Conservation (phyloP, 2,888 invertebrate genomes). For the Nowickia ferox region DNA sequence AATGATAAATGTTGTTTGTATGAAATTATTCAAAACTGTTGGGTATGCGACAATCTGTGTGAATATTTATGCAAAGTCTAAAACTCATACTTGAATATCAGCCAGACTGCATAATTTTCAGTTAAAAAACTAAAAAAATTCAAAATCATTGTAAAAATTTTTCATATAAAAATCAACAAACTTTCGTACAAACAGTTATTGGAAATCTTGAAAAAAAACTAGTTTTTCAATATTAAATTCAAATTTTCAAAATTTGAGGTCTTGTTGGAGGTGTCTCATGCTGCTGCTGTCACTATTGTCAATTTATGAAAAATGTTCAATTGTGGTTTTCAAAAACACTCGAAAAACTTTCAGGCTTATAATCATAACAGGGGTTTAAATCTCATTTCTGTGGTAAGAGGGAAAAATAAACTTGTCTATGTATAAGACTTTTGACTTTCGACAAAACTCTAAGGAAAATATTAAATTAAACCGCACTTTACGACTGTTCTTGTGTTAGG, state of each 20-base stretch:
- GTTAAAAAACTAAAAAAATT: not conserved
- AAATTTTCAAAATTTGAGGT: conserved; percentile 24
- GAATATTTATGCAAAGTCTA: conserved; percentile 2
- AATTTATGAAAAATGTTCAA: conserved; percentile 66
- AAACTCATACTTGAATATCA: conserved; percentile 51
- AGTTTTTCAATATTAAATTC: conserved; percentile 20
- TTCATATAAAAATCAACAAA: not conserved
- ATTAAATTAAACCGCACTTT: no score
- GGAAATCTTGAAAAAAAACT: not conserved
- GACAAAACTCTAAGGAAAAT: no score
- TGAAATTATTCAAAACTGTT: not conserved
- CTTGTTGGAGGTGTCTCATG: conserved; percentile 49
- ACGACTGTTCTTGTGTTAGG: not conserved
- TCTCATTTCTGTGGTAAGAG: no score
- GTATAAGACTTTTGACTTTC: no score
- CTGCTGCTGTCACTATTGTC: conserved; percentile 51
- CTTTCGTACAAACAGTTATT: not conserved
- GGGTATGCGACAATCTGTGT: not conserved
- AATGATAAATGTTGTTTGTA: no score
- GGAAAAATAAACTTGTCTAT: no score
- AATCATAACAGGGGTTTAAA: no score
- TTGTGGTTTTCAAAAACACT: conserved; percentile 51
- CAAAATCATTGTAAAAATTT: conserved; percentile 24
- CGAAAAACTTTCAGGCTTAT: not conserved
- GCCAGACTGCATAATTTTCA: conserved; percentile 35